These are phyloP conservation scores for Tauraco erythrolophus DNA, from an alignment of 2,113 vertebrate genomes.

Conservation along the genomic window DNA sequence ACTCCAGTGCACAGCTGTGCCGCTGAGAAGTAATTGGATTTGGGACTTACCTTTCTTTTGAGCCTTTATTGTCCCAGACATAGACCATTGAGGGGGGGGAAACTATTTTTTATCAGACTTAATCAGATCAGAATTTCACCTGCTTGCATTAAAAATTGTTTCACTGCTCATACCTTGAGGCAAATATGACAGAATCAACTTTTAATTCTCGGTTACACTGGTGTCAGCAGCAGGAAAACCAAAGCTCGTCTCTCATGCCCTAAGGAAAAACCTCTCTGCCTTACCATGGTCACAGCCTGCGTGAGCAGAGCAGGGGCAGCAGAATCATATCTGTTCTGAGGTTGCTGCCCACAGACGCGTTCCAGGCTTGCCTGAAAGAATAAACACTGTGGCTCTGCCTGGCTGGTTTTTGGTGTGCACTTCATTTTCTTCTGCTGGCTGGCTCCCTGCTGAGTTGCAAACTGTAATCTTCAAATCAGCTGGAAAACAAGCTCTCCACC, in stretches of 20 bases:
- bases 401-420: background rate
- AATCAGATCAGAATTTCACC: background rate
- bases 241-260: background rate
- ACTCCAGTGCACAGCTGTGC: background rate
- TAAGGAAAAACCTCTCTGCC: background rate
- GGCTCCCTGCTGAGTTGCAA: background rate
- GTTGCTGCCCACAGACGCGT: background rate
- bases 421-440: background rate
- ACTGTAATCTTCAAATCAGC: background rate
- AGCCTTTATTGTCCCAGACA: background rate
- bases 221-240: background rate
- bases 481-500: background rate
- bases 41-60: background rate
- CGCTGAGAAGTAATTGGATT: background rate
- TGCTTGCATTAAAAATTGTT: background rate
- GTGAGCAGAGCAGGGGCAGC: background rate
- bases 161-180: background rate
- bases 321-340: background rate
- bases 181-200: background rate
- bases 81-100: background rate
- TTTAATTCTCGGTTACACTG: background rate
- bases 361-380: background rate
- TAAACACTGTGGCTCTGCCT: background rate
- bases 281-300: background rate
- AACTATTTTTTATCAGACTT: background rate